Percentiles rank a stretch among this genome's conserved stretches.
Evolutionary conservation across 2,888 invertebrate species (phyloP).

Genomic region (Drosophila tanythrix): DNA sequence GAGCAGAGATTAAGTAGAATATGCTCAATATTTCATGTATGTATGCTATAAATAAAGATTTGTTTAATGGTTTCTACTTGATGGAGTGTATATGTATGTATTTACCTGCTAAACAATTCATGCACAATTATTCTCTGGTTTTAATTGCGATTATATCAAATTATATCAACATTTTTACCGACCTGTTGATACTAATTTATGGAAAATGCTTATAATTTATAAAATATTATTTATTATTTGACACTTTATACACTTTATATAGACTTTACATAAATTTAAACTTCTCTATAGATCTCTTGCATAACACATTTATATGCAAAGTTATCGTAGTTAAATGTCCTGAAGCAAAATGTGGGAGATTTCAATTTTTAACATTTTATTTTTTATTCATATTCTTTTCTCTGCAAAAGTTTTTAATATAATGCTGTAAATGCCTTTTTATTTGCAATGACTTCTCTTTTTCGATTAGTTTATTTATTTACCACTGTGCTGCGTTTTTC

Average conservation of each 20-base stretch:
- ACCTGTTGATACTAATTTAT: not conserved
- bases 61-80: not conserved
- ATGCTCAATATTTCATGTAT: not conserved
- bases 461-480: not conserved
- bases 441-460: not conserved
- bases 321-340: not conserved
- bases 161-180: not conserved
- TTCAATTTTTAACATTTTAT: not conserved
- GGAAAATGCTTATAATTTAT: not conserved
- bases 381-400: not conserved
- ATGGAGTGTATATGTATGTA: not conserved
- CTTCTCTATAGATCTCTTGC: not conserved
- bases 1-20: not conserved
- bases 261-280: not conserved
- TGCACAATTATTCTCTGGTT: not conserved
- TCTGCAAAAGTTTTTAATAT: not conserved
- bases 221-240: not conserved
- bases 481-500: conserved; percentile 7
- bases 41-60: not conserved
- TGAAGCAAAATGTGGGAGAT: not conserved
- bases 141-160: not conserved
- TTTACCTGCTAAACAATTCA: not conserved
- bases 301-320: not conserved
- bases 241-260: not conserved
- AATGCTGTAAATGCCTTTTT: not conserved